These are phyloP conservation scores for Penaeus chinensis DNA, from an alignment of 1,140 invertebrate genomes.

Conservation along the genomic window DNA sequence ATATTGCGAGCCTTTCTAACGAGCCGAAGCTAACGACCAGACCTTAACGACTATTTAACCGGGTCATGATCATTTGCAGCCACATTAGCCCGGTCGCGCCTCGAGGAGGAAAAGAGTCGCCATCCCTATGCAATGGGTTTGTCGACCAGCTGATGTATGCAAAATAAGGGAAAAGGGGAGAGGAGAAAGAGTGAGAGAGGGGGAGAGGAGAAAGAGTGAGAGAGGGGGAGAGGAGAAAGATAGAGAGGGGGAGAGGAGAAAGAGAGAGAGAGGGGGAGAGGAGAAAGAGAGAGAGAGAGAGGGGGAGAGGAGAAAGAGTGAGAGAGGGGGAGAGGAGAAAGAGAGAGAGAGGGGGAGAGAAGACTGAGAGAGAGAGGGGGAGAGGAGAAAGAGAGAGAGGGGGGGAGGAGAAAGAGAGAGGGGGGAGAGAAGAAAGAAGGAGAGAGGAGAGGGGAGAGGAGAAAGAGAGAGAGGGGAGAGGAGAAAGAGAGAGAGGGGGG, in stretches of 20 bases:
- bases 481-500: not conserved
- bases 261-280: not conserved
- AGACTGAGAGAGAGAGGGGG: conserved; percentile 7
- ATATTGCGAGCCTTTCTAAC: too few relatives aligned
- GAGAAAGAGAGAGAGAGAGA: not conserved
- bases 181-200: too few relatives aligned
- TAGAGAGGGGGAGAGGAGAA: not conserved
- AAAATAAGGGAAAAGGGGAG: not conserved
- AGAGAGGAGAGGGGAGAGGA: not conserved
- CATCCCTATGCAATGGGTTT: too few relatives aligned
- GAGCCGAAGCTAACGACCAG: too few relatives aligned
- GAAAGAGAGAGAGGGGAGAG: not conserved
- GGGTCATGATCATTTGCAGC: too few relatives aligned
- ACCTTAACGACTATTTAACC: too few relatives aligned
- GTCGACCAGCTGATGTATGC: too few relatives aligned
- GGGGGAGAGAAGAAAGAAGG: not conserved
- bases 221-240: not conserved
- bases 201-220: not conserved
- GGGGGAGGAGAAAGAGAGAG: not conserved
- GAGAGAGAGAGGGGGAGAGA: conserved; percentile 11
- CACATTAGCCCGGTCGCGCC: too few relatives aligned
- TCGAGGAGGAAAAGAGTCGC: too few relatives aligned
- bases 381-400: not conserved
- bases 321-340: not conserved
- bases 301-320: not conserved